Conservation (phyloP, 2,797 vertebrate genomes). For the Sternarchorhynchus goeldii region DNA sequence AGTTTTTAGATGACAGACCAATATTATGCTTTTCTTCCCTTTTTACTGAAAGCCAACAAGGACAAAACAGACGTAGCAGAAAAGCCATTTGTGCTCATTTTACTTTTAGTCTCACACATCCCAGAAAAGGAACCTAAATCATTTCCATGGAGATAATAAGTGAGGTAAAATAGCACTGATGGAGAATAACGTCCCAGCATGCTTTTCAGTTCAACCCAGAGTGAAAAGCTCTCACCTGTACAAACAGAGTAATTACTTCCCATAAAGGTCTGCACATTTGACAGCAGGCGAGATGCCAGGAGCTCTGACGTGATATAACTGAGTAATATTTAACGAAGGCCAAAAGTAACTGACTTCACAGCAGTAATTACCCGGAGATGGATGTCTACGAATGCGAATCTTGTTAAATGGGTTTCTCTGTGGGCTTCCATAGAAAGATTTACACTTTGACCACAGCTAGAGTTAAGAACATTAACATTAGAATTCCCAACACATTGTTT, state of each 20-base stretch:
- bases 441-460: neutral
- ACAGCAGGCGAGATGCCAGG: neutral
- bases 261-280: neutral
- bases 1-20: no score
- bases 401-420: neutral
- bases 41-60: no score
- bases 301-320: neutral
- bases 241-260: constrained; percentile 6
- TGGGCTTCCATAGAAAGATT: no score
- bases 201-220: neutral
- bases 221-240: neutral
- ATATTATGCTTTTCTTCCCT: no score
- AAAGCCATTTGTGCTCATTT: neutral
- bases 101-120: neutral
- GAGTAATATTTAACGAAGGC: neutral
- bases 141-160: neutral
- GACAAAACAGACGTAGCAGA: neutral
- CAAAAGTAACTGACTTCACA: neutral
- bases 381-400: no score
- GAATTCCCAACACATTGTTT: neutral
- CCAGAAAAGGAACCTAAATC: neutral
- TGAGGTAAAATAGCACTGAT: neutral
- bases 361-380: neutral
- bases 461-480: neutral
- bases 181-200: neutral